Conservation (phyloP, 2,888 invertebrate species). For the Sarcophaga rosellei region DNA sequence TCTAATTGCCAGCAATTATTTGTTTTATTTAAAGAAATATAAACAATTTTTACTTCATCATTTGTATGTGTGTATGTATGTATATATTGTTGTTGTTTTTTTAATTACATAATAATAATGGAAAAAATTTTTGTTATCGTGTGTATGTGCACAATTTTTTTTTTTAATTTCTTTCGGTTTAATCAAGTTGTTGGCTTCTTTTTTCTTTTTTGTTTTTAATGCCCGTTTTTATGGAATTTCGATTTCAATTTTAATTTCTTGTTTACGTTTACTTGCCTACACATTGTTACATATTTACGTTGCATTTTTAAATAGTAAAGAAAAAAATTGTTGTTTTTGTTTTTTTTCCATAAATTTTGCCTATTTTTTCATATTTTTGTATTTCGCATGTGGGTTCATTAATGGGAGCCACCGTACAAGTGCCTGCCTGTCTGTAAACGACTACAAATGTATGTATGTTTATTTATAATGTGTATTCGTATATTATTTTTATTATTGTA, state of each 20-base stretch:
- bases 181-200: constrained; percentile 51
- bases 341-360: too few relatives aligned
- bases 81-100: neutral
- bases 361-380: constrained; percentile 26
- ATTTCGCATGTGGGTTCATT: constrained; percentile 49
- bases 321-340: neutral
- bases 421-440: constrained; percentile 5
- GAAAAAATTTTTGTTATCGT: constrained; percentile 13
- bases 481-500: neutral
- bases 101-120: constrained; percentile 53
- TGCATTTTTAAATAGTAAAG: neutral
- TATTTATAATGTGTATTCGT: neutral
- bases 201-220: constrained; percentile 20
- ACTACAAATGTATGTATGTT: neutral
- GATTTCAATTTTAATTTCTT: constrained; percentile 47
- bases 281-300: neutral
- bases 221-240: constrained; percentile 59
- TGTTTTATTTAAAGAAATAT: neutral
- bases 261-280: constrained; percentile 17
- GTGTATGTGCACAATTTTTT: constrained; percentile 15
- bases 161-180: neutral
- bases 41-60: neutral
- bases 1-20: neutral
- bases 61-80: neutral
- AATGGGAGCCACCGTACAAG: constrained; percentile 26